Base-by-base conservation (phyloP, 2,888 invertebrate genomes). In the Oscheius sp. region DNA sequence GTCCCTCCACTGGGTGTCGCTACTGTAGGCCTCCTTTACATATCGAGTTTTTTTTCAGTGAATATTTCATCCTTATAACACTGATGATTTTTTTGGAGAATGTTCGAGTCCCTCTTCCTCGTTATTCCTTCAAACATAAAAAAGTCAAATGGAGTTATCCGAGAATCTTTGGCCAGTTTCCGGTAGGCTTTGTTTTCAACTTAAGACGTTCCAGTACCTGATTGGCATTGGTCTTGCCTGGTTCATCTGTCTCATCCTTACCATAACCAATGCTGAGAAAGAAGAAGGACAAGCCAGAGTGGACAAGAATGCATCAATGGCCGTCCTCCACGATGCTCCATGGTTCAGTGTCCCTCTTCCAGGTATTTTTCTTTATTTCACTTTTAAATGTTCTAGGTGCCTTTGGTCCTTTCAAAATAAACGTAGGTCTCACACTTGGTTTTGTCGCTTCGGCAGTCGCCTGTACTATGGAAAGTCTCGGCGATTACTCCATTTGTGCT, bases 311-410 rank as follows among this genome's bases (percentile, higher is more conserved):
- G 66, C 66, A 14, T 75, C 78, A 12, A 41, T 81, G 41, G 57
- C 56, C 1, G 78, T 80, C 0, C 67, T 82, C 17, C 36, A 45
- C 17, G 66, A 75, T 22, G 68, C 79, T 32, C 82, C 82, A 0
- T 81, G 82, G 81, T 33, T 82, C 20, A 79, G 81, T 45, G 66
- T 81, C n/a, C 82, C 82, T 1, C 69, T 79, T 71, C 82, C 82
- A 14, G 76, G 80, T 82, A 47, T 47, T 69, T 75, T 6, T 59
- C 17, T 41, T 9, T 20, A 6, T 56, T 33, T 54, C 24, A 12
- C 4, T 12, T 9, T 26, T 24, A 41, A 20, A 28, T 28, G 9
- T 56, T 73, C 32, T 64, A 82, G 80, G 75, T 12, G 67, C 62
- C 24, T 82, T 79, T 51, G 82, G 82, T 24, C 47, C 54, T 2